phyloP scores from a whole-genome alignment of 2,113 vertebrate species.

The Crotalus helleri region DNA sequence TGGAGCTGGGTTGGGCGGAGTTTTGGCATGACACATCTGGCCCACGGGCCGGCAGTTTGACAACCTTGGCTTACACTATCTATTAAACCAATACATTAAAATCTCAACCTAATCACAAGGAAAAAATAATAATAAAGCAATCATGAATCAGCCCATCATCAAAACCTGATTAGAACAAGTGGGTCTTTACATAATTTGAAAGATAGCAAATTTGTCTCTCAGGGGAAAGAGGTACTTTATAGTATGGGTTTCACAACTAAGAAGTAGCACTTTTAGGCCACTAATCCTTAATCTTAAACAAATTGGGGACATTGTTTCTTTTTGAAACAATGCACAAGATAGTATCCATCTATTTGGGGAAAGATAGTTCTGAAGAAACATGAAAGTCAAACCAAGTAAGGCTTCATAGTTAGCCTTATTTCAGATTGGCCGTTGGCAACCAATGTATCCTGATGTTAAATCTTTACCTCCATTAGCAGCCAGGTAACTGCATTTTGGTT shows the following conservation, averaged over 20 bases:
- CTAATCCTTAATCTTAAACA: neutral
- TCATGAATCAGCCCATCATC: neutral
- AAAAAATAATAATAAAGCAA: neutral
- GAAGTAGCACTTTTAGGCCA: neutral
- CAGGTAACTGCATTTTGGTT: neutral
- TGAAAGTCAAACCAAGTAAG: neutral
- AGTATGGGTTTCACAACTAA: neutral
- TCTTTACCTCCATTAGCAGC: neutral
- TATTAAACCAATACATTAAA: neutral
- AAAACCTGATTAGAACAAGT: neutral
- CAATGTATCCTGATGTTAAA: neutral
- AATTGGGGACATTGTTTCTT: neutral
- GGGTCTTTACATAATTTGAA: neutral
- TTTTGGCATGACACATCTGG: too few species aligned
- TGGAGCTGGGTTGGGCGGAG: too few species aligned
- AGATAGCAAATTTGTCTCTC: neutral
- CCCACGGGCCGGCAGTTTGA: too few species aligned
- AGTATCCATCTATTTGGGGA: neutral
- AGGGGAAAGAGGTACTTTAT: neutral
- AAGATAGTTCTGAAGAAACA: neutral
- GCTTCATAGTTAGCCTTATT: neutral
- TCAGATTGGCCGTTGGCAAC: neutral
- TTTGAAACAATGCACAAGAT: neutral
- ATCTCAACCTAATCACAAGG: neutral
- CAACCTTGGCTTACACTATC: neutral